A percentile compares a stretch with the other conserved stretches of the same genome.
phyloP scores from a whole-genome alignment of 2,113 vertebrate species.

The Mobula birostris region DNA sequence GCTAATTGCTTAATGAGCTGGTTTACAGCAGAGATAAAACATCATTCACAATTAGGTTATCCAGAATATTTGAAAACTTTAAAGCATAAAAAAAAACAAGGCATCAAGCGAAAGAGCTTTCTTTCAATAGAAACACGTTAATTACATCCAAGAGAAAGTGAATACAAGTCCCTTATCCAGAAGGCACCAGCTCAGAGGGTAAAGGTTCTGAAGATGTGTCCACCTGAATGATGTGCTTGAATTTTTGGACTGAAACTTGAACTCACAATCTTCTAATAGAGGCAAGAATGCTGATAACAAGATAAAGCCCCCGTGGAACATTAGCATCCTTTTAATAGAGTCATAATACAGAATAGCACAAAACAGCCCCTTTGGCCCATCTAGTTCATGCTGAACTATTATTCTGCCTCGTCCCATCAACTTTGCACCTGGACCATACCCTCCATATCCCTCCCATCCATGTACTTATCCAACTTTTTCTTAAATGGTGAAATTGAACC shows the following conservation, averaged over 20 bases:
- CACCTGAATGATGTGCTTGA: background rate
- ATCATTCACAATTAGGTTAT: background rate
- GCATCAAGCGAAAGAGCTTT: background rate
- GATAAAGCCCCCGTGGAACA: background rate
- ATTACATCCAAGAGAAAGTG: no score
- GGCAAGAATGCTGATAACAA: background rate
- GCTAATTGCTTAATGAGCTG: background rate
- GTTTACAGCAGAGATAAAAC: constrained; percentile 38
- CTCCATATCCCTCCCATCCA: no score
- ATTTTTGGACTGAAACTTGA: background rate
- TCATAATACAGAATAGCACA: no score
- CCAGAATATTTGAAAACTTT: background rate
- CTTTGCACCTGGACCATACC: no score
- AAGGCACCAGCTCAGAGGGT: background rate
- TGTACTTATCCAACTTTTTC: no score
- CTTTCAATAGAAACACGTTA: background rate
- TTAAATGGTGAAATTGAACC: no score
- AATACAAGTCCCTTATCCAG: background rate
- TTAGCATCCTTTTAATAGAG: no score
- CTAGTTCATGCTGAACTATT: no score
- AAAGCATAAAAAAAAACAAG: background rate
- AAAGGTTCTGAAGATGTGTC: background rate
- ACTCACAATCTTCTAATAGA: background rate
- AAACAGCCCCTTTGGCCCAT: no score
- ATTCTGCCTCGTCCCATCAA: no score